Evolutionary conservation across 2,113 vertebrate genomes (phyloP).

Genomic region (Burhinus bistriatus): DNA sequence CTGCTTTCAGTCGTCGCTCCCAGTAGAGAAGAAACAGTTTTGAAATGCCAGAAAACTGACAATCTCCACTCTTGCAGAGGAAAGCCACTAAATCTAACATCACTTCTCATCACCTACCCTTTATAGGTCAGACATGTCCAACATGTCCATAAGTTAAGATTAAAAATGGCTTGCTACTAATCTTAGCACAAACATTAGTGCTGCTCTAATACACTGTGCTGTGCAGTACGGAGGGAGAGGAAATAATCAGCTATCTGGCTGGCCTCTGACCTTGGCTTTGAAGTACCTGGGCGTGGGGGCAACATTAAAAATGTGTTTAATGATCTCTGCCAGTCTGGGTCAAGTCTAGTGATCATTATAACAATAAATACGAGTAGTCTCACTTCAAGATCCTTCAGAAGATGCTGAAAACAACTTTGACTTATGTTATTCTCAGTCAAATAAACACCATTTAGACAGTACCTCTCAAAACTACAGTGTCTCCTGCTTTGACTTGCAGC

Average conservation of each 20-base stretch:
- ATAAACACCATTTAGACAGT: neutral
- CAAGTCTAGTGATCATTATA: neutral
- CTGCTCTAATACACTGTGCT: neutral
- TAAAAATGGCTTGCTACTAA: slow-evolving; percentile 59
- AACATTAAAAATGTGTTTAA: neutral
- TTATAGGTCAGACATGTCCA: slow-evolving; percentile 42
- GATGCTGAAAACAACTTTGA: neutral
- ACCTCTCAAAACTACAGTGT: neutral
- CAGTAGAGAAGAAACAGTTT: slow-evolving; percentile 40
- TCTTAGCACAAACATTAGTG: slow-evolving; percentile 56
- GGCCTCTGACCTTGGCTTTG: slow-evolving; percentile 23
- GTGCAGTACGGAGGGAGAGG: neutral
- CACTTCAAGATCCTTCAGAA: neutral
- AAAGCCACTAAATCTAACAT: slow-evolving; percentile 51
- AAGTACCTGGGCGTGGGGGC: neutral
- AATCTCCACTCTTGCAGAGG: slow-evolving; percentile 1
- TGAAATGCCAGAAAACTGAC: slow-evolving; percentile 43
- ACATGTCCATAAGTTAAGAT: slow-evolving; percentile 40
- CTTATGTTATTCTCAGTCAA: neutral
- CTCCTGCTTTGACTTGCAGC: neutral
- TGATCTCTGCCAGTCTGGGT: neutral
- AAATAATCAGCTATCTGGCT: slow-evolving; percentile 1
- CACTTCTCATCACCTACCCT: slow-evolving; percentile 36
- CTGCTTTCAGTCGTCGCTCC: neutral
- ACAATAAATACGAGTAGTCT: neutral